Evolutionary conservation across 1,140 invertebrate species (phyloP).

Genomic region (Gonatopus flavifemur): DNA sequence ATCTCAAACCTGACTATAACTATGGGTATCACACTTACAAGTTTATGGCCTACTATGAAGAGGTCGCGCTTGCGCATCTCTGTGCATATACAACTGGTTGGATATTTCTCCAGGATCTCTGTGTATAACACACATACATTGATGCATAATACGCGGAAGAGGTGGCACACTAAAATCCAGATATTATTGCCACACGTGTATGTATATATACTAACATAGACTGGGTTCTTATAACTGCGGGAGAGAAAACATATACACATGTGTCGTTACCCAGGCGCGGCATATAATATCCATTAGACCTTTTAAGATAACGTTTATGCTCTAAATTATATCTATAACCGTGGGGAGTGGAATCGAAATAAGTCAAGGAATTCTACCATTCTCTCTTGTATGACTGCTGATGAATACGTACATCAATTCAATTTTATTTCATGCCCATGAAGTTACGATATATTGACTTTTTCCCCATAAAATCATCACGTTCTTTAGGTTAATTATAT

Average conservation of each 20-base stretch:
- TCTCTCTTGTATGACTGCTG: too few relatives aligned
- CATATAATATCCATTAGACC: conserved; percentile 9
- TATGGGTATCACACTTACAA: conserved; percentile 13
- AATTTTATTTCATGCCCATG: too few relatives aligned
- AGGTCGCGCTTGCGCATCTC: neutral
- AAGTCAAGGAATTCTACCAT: neutral
- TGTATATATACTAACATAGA: neutral
- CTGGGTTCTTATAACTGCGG: conserved; percentile 11
- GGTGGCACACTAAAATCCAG: conserved; percentile 11
- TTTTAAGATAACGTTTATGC: conserved; percentile 15
- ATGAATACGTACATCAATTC: too few relatives aligned
- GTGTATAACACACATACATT: conserved; percentile 10
- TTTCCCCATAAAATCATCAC: too few relatives aligned
- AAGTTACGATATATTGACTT: too few relatives aligned
- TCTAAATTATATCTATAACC: too few relatives aligned
- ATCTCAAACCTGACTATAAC: conserved; percentile 14
- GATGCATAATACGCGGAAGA: too few relatives aligned
- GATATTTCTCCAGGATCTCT: conserved; percentile 16
- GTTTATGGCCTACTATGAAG: conserved; percentile 13
- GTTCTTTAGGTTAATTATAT: too few relatives aligned
- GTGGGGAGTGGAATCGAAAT: neutral
- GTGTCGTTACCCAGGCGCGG: neutral
- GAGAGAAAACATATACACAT: conserved; percentile 8
- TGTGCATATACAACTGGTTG: neutral
- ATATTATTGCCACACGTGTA: conserved; percentile 6